Evolutionary conservation across 2,888 invertebrate genomes (phyloP).

Genomic region (Metalampra italica): DNA sequence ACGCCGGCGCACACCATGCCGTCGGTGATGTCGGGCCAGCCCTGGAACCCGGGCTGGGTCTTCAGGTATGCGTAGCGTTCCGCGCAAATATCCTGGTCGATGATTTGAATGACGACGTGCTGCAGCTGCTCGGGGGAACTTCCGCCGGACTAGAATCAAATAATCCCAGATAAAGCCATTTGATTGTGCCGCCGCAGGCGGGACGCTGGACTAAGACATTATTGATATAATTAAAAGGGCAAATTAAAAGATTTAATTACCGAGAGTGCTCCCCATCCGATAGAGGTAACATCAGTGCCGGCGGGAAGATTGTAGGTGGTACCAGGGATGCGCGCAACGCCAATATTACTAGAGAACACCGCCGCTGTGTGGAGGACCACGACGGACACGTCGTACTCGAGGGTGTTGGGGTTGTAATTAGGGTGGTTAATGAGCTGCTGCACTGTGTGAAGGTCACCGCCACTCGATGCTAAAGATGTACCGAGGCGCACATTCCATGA

Average conservation of each 20-base stretch:
- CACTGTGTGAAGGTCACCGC: constrained; percentile 26
- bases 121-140: constrained; percentile 1
- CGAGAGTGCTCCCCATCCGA: constrained; percentile 41
- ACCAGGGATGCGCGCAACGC: constrained; percentile 31
- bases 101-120: constrained; percentile 29
- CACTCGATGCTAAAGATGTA: constrained; percentile 22
- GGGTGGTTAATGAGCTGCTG: constrained; percentile 25
- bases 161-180: too few relatives aligned
- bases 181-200: too few relatives aligned
- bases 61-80: constrained; percentile 27
- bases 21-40: constrained; percentile 23
- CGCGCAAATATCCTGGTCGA: constrained; percentile 33
- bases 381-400: constrained; percentile 41
- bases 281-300: constrained; percentile 19
- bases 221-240: too few relatives aligned
- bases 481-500: constrained; percentile 43
- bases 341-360: constrained; percentile 16
- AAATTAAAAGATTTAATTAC: constrained; percentile 22
- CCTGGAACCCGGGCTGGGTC: constrained; percentile 9
- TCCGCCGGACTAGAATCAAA: constrained; percentile 23
- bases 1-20: constrained; percentile 45
- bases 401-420: constrained; percentile 19
- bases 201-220: too few relatives aligned
- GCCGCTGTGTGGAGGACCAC: constrained; percentile 27
- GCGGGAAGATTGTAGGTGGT: constrained; percentile 26